These are phyloP conservation scores for Meloidogyne floridensis DNA, from an alignment of 1,140 invertebrate genomes.

Conservation along the genomic window DNA sequence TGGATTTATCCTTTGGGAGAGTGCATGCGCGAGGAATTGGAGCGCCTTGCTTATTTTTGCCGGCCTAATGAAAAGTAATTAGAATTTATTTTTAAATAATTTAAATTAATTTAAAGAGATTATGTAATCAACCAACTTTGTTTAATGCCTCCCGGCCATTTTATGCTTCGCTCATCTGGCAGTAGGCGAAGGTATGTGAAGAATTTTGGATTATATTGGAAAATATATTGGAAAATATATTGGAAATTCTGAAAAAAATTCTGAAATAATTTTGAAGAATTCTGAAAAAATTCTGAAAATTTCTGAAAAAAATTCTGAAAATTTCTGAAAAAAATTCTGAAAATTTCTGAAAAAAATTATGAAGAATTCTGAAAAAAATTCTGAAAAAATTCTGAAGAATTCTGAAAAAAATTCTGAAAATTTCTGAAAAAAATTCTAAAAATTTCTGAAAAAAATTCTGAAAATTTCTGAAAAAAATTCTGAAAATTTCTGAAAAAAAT, in stretches of 20 bases:
- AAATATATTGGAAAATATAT: background rate
- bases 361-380: no score
- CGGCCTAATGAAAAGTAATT: constrained; percentile 28
- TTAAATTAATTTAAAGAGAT: constrained; percentile 31
- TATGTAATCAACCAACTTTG: constrained; percentile 19
- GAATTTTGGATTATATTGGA: no score
- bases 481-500: no score
- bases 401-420: no score
- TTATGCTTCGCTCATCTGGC: constrained; percentile 33
- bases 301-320: no score
- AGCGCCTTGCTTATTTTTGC: constrained; percentile 36
- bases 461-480: no score
- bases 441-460: no score
- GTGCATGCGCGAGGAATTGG: constrained; percentile 19
- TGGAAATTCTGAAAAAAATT: background rate
- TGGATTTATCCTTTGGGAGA: constrained; percentile 40
- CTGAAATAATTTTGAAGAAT: no score
- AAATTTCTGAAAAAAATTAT: background rate
- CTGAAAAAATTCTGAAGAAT: no score
- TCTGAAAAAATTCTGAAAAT: no score
- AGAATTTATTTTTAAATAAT: constrained; percentile 3
- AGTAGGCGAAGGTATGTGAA: constrained; percentile 1
- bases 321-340: background rate
- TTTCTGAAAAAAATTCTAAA: no score
- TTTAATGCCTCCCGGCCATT: constrained; percentile 23